phyloP scores from a whole-genome alignment of 2,797 vertebrate species.

The Betta splendens region DNA sequence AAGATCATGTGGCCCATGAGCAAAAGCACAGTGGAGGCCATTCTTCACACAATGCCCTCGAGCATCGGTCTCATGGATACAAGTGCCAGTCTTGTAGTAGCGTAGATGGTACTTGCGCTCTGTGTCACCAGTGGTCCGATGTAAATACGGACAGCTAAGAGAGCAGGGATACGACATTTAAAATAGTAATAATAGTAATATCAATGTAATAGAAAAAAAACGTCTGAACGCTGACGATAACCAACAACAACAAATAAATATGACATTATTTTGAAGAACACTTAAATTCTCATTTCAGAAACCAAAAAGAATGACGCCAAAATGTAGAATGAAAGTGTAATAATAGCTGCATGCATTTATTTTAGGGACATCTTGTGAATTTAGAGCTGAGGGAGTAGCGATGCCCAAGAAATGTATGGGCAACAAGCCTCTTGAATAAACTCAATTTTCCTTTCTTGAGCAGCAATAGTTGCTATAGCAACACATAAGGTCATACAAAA shows the following conservation, averaged over 20 bases:
- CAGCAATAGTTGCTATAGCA: conserved; percentile 83
- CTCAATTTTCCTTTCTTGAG: conserved; percentile 63
- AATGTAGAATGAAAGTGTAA: neutral
- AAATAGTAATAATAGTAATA: neutral
- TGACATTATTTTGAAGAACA: no score
- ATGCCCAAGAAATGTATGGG: conserved; percentile 42
- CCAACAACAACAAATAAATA: neutral
- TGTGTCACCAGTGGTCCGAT: conserved; percentile 94
- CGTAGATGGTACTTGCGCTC: conserved; percentile 97
- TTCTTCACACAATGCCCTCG: conserved; percentile 95
- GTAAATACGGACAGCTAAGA: conserved; percentile 90
- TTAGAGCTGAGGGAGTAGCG: conserved; percentile 20
- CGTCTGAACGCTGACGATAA: neutral
- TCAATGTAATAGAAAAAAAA: neutral
- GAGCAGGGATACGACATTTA: conserved; percentile 19
- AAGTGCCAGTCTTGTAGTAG: conserved; percentile 96
- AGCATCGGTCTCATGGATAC: conserved; percentile 93
- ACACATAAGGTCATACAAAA: conserved; percentile 77
- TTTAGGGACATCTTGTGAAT: conserved; percentile 9
- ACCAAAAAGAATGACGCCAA: no score
- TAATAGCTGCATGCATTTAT: neutral
- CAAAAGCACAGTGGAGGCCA: conserved; percentile 95
- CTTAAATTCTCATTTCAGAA: no score
- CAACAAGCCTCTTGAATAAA: conserved; percentile 70
- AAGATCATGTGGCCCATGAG: conserved; percentile 93